Percentiles rank a stretch among this genome's conserved stretches.
Evolutionary conservation across 2,113 vertebrate species (phyloP).

Genomic region (Pampusana beccarii): DNA sequence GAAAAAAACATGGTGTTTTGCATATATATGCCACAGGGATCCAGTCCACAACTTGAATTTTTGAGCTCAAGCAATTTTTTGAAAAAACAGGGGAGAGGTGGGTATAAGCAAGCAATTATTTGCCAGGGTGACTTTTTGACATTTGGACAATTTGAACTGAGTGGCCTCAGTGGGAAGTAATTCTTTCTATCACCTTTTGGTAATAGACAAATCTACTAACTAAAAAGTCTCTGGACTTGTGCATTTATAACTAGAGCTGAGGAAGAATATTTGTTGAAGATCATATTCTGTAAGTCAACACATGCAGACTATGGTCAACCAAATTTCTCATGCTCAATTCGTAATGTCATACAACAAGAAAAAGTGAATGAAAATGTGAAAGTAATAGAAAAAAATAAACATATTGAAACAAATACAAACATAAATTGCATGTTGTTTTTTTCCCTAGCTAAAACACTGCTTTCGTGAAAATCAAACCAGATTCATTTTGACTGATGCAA

Average conservation of each 20-base stretch:
- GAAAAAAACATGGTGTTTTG: neutral
- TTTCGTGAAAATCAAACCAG: neutral
- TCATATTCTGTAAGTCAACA: neutral
- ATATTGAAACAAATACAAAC: neutral
- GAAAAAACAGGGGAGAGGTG: neutral
- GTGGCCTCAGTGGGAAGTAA: neutral
- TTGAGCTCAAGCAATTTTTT: neutral
- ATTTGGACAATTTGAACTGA: neutral
- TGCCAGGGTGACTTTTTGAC: neutral
- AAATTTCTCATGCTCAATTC: neutral
- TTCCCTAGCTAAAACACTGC: neutral
- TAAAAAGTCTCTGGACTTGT: neutral
- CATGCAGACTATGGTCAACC: neutral
- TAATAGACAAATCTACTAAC: neutral
- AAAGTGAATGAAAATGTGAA: neutral
- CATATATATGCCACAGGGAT: neutral
- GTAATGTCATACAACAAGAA: neutral
- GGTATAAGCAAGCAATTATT: neutral
- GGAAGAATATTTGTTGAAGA: neutral
- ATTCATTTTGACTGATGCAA: neutral
- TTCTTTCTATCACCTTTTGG: neutral
- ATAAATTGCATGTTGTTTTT: fast-evolving
- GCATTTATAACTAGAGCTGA: neutral
- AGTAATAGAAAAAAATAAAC: neutral
- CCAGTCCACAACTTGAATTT: neutral